Evolutionary conservation across 2,797 vertebrate species (phyloP).

Genomic region (Protonibea diacanthus): DNA sequence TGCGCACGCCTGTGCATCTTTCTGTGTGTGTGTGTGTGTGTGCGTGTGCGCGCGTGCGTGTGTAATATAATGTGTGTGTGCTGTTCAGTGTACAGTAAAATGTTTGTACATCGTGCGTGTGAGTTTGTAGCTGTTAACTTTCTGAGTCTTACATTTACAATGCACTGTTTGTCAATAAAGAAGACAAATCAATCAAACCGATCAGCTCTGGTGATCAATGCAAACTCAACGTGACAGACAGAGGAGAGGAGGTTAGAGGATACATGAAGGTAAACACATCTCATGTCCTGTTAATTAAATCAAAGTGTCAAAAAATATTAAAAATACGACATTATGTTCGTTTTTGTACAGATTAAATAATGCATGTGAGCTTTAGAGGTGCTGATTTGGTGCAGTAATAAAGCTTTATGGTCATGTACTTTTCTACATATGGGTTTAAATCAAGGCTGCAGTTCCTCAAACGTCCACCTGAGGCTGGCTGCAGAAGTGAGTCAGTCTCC

Average conservation of each 20-base stretch:
- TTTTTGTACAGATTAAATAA: neutral
- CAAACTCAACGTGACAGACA: neutral
- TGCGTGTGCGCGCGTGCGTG: slow-evolving; percentile 2
- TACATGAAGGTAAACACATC: too few species aligned
- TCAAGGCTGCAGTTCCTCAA: too few species aligned
- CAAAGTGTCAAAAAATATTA: too few species aligned
- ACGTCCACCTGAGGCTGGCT: too few species aligned
- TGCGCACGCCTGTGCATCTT: slow-evolving; percentile 60
- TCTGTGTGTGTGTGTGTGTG: slow-evolving; percentile 42
- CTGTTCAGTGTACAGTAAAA: slow-evolving; percentile 77
- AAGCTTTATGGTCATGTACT: neutral
- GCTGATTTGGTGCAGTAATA: neutral
- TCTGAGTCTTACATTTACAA: slow-evolving; percentile 80
- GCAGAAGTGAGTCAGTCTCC: too few species aligned
- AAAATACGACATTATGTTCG: too few species aligned
- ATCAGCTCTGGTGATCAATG: slow-evolving; percentile 14
- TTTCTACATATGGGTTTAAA: too few species aligned
- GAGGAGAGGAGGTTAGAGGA: neutral
- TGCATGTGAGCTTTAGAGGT: neutral
- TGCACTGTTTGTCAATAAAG: slow-evolving; percentile 84
- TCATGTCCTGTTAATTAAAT: too few species aligned
- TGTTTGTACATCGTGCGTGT: slow-evolving; percentile 79
- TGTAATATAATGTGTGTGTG: slow-evolving; percentile 66
- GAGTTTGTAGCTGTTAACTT: slow-evolving; percentile 81
- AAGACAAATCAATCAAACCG: slow-evolving; percentile 61